Base-by-base conservation (phyloP, 2,888 invertebrate species). In the Caenorhabditis imperialis region DNA sequence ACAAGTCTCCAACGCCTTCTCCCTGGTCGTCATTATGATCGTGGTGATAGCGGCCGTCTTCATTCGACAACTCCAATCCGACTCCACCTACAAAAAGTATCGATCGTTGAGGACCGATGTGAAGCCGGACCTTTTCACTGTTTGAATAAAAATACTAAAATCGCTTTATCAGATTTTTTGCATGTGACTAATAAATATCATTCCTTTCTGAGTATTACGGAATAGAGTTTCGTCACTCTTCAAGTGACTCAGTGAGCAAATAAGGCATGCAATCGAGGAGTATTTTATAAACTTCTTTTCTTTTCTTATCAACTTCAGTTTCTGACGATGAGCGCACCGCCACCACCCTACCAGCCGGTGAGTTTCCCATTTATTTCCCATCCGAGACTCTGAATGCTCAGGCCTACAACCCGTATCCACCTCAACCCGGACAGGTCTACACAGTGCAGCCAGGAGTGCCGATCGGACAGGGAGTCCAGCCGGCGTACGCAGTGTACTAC, bases 401-500 rank as follows among this genome's bases (percentile, higher is more conserved):
- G 60, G 42, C 55, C 4, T 55, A 71, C 27, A 71, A 55, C 27
- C 16, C 44, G 10, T 72, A 72, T 50, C 63, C 55, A 47, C 71
- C 71, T 33, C 63, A 48, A 18, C 72, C 65, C 6, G 58, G 53
- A 38, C 22, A 40, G 6, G 72, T 58, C n/a, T 63, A 72, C 25
- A 60, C 72, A 45, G 65, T 60, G 16, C 72, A 73, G 40, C 63
- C 63, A 3, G 60, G 57, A 48, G 57, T 45, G 37, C 57, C 57
- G 1, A 60, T 73, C n/a, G 60, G 60, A 30, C 58, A 60, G 47
- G 70, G 70, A 8, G 70, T 35, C 33, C 70, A 70, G 33, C 70
- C 70, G 30, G 70, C 65, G 23, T 65, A 65, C 33, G 57, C 65
- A 55, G 65, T 70, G 4, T 65, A 73, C 16, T 62, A 62, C 42